Percentiles rank a stretch among this genome's conserved stretches.
Conservation (phyloP, 2,888 invertebrate species). For the Acanthosepion pharaonis region DNA sequence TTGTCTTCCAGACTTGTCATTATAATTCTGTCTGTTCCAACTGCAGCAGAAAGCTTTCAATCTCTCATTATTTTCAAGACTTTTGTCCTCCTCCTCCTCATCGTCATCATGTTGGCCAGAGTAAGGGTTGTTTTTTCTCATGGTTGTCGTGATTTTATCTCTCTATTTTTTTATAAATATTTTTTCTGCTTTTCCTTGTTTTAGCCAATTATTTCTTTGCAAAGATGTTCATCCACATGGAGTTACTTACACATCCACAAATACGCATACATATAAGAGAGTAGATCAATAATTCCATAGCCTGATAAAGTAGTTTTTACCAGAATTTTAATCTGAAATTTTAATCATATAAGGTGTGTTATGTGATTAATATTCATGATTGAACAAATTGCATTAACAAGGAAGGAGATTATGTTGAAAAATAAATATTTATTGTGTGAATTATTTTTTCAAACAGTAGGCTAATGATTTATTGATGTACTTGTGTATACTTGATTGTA, state of each 20-base stretch:
- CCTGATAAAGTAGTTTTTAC: no score
- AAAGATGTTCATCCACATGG: background rate
- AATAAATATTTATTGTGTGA: no score
- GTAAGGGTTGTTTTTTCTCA: background rate
- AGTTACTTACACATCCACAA: background rate
- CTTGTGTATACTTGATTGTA: no score
- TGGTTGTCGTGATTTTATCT: background rate
- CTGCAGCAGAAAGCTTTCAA: background rate
- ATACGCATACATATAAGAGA: background rate
- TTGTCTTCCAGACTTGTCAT: background rate
- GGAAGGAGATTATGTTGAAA: no score
- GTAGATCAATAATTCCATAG: no score
- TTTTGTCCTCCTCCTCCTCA: background rate
- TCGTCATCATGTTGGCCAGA: background rate
- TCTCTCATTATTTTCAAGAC: background rate
- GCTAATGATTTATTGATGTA: no score
- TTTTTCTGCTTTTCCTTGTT: background rate
- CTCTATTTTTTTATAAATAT: background rate
- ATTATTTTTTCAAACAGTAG: no score
- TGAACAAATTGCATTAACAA: no score
- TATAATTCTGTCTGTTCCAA: conserved; percentile 6
- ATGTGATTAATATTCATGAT: no score
- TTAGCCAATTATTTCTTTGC: conserved; percentile 33
- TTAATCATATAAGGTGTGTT: no score
- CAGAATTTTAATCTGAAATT: no score